These are phyloP conservation scores for Sarcophaga carnaria DNA, from an alignment of 2,888 invertebrate genomes.

Conservation along the genomic window DNA sequence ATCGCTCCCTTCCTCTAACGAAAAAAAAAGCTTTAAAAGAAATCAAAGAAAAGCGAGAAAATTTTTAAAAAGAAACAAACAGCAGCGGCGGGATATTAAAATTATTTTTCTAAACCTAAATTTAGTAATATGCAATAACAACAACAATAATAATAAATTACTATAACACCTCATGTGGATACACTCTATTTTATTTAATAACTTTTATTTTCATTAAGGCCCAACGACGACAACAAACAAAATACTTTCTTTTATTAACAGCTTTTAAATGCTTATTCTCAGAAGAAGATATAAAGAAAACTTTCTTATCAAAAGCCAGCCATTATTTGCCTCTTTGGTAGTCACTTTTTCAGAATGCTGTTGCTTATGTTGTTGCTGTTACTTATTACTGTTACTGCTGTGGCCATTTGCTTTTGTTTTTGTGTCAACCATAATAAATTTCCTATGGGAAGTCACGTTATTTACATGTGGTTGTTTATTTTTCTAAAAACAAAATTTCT, in stretches of 20 bases:
- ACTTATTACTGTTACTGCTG: background rate
- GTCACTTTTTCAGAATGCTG: too few relatives aligned
- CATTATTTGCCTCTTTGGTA: too few relatives aligned
- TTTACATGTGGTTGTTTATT: background rate
- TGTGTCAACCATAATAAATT: conserved; percentile 17
- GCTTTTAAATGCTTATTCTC: conserved; percentile 14
- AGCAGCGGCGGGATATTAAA: conserved; percentile 51
- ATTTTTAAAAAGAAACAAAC: conserved; percentile 23
- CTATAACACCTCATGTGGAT: background rate
- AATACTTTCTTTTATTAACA: conserved; percentile 54
- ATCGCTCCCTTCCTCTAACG: too few relatives aligned
- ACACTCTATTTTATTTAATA: conserved; percentile 19
- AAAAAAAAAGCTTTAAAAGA: background rate
- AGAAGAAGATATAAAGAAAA: too few relatives aligned
- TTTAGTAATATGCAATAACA: too few relatives aligned
- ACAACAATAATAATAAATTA: too few relatives aligned
- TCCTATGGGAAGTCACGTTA: conserved; percentile 38
- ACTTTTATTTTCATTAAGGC: conserved; percentile 59
- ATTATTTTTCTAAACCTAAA: too few relatives aligned
- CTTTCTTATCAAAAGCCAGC: too few relatives aligned
- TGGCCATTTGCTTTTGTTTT: background rate
- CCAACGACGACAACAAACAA: background rate
- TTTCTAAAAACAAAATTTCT: background rate
- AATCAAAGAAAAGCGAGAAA: conserved; percentile 7
- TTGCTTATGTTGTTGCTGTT: background rate